Evolutionary conservation across 2,888 invertebrate species (phyloP).

Genomic region (Synergus gifuensis): DNA sequence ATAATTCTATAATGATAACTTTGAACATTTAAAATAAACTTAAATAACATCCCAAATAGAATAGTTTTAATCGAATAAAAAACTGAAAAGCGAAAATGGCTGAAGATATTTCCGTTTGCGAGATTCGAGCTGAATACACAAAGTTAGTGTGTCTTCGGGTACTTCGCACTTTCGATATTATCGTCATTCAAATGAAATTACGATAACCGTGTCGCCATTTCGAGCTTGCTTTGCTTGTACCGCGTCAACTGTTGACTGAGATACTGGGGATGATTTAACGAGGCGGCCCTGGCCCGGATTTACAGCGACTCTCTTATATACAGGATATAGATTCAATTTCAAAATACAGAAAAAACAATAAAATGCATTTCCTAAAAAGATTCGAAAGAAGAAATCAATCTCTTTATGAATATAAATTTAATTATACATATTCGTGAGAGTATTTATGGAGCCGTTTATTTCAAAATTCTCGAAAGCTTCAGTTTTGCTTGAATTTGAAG

Average conservation of each 20-base stretch:
- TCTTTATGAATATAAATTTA: no score
- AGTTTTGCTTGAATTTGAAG: not conserved
- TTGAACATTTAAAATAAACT: no score
- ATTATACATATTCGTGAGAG: no score
- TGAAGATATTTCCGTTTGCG: slow-evolving; percentile 43
- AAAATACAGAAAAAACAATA: not conserved
- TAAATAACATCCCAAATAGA: no score
- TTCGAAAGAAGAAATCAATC: no score
- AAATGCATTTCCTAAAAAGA: not conserved
- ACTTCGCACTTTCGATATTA: slow-evolving; percentile 59
- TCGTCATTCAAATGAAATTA: slow-evolving; percentile 67
- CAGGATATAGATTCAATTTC: not conserved
- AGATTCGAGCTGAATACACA: slow-evolving; percentile 40
- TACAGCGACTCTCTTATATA: slow-evolving; percentile 8
- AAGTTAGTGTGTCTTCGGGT: slow-evolving; percentile 55
- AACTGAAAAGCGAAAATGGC: not conserved
- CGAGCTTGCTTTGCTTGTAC: slow-evolving; percentile 51
- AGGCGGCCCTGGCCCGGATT: slow-evolving; percentile 2
- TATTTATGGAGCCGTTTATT: slow-evolving; percentile 11
- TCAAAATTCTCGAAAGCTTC: slow-evolving; percentile 12
- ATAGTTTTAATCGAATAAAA: no score
- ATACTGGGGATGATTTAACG: slow-evolving; percentile 57
- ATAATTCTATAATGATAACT: no score
- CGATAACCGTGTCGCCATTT: slow-evolving; percentile 49
- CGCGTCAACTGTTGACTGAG: slow-evolving; percentile 57